These are phyloP conservation scores for Chlamydotis undulata DNA, from an alignment of 2,113 vertebrate genomes.

Conservation along the genomic window DNA sequence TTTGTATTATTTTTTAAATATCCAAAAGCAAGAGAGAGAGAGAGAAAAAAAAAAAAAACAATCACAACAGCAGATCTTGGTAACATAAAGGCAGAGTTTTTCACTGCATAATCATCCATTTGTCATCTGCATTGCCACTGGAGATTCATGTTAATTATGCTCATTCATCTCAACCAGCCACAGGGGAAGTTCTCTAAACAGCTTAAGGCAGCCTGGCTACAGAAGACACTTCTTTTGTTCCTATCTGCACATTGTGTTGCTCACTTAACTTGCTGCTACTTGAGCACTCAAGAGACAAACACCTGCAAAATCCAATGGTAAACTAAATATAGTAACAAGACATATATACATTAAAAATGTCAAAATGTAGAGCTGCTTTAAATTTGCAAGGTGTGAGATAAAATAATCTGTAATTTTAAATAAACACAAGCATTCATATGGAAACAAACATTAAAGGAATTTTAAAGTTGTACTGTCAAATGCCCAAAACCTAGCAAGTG, in stretches of 20 bases:
- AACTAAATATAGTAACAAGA: background rate
- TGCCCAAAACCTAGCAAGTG: background rate
- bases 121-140: conserved; percentile 71
- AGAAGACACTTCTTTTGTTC: conserved; percentile 17
- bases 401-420: background rate
- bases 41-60: background rate
- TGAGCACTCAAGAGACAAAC: background rate
- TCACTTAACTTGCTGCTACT: background rate
- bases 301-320: background rate
- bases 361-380: background rate
- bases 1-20: conserved; percentile 52
- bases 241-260: background rate
- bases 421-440: background rate
- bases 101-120: conserved; percentile 68
- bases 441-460: background rate
- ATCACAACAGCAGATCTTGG: conserved; percentile 34
- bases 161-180: conserved; percentile 69
- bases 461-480: background rate
- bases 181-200: conserved; percentile 63
- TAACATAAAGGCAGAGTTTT: conserved; percentile 58
- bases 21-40: background rate
- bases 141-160: conserved; percentile 74
- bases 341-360: background rate
- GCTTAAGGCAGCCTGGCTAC: conserved; percentile 61
- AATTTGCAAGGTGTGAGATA: background rate